Percentiles rank a stretch among this genome's conserved stretches.
phyloP scores from a whole-genome alignment of 2,113 vertebrate species.

The Percina caprodes region DNA sequence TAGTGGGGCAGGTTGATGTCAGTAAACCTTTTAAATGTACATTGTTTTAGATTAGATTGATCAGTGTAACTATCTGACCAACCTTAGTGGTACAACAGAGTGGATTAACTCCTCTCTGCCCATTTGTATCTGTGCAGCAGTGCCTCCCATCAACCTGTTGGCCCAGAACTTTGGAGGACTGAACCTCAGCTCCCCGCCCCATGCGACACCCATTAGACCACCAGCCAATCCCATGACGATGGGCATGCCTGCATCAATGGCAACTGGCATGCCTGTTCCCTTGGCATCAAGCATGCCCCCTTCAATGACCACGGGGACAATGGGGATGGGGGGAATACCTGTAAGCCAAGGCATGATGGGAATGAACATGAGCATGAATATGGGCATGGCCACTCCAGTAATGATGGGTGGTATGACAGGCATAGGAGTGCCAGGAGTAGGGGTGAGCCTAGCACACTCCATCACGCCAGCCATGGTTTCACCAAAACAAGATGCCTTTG shows the following conservation, averaged over 20 bases:
- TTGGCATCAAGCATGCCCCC: constrained; percentile 69
- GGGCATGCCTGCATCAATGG: constrained; percentile 87
- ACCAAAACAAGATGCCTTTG: constrained; percentile 98
- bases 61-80: neutral
- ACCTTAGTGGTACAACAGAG: neutral
- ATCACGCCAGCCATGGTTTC: constrained; percentile 84
- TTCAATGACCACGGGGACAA: constrained; percentile 87
- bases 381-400: constrained; percentile 85
- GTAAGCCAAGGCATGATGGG: constrained; percentile 91
- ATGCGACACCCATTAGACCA: constrained; percentile 84
- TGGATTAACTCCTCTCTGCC: constrained; percentile 19
- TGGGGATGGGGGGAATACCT: constrained; percentile 83
- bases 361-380: constrained; percentile 87
- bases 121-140: constrained; percentile 80
- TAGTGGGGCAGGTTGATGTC: neutral
- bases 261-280: constrained; percentile 76
- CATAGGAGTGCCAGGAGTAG: constrained; percentile 84
- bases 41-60: neutral
- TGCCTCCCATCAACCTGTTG: constrained; percentile 90
- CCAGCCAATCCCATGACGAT: constrained; percentile 83
- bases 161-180: constrained; percentile 92
- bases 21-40: neutral
- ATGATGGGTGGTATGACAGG: constrained; percentile 74
- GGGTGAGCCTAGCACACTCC: constrained; percentile 77
- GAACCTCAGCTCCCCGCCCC: constrained; percentile 89